Base-by-base conservation (phyloP, 2,888 invertebrate genomes). In the Scaptomyza caliginosa region DNA sequence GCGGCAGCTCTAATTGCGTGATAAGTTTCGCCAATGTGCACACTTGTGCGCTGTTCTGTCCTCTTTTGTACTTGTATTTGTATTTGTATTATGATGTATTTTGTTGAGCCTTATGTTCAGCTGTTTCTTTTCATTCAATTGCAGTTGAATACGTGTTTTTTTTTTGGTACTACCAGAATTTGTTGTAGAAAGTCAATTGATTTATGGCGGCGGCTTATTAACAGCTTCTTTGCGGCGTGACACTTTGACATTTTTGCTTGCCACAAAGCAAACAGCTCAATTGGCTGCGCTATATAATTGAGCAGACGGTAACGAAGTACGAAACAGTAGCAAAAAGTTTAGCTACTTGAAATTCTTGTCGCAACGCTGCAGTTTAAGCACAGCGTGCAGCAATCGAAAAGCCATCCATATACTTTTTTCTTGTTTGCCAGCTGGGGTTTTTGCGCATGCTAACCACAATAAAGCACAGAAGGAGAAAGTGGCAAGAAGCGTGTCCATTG, bases 21-120 rank as follows among this genome's bases (percentile, higher is more conserved):
- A 86, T 83, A 83, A 88, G 86, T 88, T 88, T 72, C 63, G 48
- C 51, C 84, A 87, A 87, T 83, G 76, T 74, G 64, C 59, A 60
- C 69, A n/a, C 46, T 39, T 34, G 23, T 67, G 54, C 49, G 48
- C n/a, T n/a, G n/a, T n/a, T n/a, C n/a, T n/a, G n/a, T n/a, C n/a
- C n/a, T n/a, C n/a, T n/a, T n/a, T n/a, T n/a, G n/a, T n/a, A n/a
- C 46, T 39, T 34, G 23, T 67, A 51, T 45, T 38, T 38, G 4
- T 43, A 28, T 40, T 39, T 19, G 13, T 38, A n/a, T 49, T 21
- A 13, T 56, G 8, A 55, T 48, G 51, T 38, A 40, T 63, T 45
- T 45, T 52, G 63, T 51, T 34, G 40, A 36, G 55, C 28, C 49
- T 34, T 48, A 55, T 70, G 51, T 62, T 57, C 70, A 59, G 55